Conservation (phyloP, 2,888 invertebrate genomes). For the Eutolmus rufibarbis region DNA sequence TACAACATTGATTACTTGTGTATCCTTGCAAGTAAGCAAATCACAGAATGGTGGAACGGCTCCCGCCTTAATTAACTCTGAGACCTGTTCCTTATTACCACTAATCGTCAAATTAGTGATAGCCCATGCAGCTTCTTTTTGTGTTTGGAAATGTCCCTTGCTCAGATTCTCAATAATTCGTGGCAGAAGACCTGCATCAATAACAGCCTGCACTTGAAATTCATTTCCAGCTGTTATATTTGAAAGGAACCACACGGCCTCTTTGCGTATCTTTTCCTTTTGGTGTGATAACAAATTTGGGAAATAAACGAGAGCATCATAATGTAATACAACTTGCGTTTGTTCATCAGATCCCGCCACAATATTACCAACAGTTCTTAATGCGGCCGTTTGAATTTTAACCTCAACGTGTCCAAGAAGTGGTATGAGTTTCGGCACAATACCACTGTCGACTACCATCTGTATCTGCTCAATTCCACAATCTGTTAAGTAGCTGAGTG, state of each 20-base stretch:
- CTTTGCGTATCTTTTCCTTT: slow-evolving; percentile 99
- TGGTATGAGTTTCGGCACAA: slow-evolving; percentile 95
- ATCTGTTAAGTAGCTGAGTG: slow-evolving; percentile 95
- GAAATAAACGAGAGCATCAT: slow-evolving; percentile 93
- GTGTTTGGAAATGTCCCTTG: slow-evolving; percentile 96
- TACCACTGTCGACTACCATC: slow-evolving; percentile 93
- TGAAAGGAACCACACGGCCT: slow-evolving; percentile 98
- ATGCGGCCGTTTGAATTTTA: slow-evolving; percentile 90
- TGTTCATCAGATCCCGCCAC: slow-evolving; percentile 99
- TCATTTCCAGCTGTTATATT: slow-evolving; percentile 99
- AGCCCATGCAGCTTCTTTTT: slow-evolving; percentile 99
- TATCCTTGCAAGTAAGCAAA: slow-evolving; percentile 92
- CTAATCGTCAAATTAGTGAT: slow-evolving; percentile 98
- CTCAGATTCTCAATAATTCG: slow-evolving; percentile 92
- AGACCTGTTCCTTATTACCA: slow-evolving; percentile 91
- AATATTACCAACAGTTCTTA: slow-evolving; percentile 97
- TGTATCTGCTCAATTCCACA: slow-evolving; percentile 98
- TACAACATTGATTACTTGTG: slow-evolving; percentile 87
- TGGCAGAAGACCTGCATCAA: slow-evolving; percentile 90
- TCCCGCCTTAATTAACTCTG: slow-evolving; percentile 84
- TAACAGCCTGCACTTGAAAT: slow-evolving; percentile 94
- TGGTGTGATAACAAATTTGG: slow-evolving; percentile 88
- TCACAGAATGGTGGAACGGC: slow-evolving; percentile 97
- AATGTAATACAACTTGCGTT: slow-evolving; percentile 96
- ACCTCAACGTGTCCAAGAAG: slow-evolving; percentile 94